These are phyloP conservation scores for Spermophilus dauricus DNA, from an alignment of 2,113 vertebrate species.

Conservation along the genomic window DNA sequence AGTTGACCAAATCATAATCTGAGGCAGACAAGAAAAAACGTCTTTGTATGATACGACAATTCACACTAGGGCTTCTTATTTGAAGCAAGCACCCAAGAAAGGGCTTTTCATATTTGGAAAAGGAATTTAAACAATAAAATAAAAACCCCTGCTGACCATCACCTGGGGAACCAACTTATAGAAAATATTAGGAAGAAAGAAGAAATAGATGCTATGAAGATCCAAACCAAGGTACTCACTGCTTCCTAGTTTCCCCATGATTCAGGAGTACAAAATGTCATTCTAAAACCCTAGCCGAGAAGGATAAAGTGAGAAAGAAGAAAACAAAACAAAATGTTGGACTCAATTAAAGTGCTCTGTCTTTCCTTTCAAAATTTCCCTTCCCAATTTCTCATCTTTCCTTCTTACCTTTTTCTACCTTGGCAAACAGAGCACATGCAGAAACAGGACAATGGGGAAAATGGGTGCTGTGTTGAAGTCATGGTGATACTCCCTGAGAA, in stretches of 20 bases:
- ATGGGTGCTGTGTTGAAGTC: not conserved
- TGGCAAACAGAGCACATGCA: rapidly evolving
- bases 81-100: not conserved
- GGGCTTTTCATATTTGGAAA: not conserved
- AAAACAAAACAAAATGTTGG: not conserved
- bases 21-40: not conserved
- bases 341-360: not conserved
- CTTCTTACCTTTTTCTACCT: not conserved
- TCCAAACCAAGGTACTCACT: not conserved
- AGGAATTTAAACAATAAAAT: not conserved
- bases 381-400: not conserved
- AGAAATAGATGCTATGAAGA: not conserved
- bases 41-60: not conserved
- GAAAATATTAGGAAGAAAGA: not conserved
- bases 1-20: too few relatives aligned
- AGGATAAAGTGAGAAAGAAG: not conserved
- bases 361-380: not conserved
- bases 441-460: not conserved
- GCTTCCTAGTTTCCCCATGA: not conserved
- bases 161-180: not conserved
- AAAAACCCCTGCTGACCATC: not conserved
- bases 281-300: not conserved
- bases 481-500: not conserved
- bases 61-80: not conserved
- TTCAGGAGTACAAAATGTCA: not conserved